phyloP scores from a whole-genome alignment of 2,797 vertebrate genomes.

The Erpetoichthys calabaricus region DNA sequence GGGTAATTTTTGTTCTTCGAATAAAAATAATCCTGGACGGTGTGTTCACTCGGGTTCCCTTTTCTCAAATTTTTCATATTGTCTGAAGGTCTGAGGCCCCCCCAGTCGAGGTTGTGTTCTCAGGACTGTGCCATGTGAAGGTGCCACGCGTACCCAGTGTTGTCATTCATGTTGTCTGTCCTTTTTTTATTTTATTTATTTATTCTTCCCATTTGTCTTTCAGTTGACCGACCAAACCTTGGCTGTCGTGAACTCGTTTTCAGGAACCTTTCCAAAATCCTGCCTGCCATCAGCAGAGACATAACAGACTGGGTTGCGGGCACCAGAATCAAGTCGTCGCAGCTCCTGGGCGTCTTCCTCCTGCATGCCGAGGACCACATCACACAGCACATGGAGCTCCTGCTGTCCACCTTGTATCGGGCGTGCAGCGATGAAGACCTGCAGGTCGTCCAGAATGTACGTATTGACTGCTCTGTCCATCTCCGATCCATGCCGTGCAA shows the following conservation, averaged over 20 bases:
- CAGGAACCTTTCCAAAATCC: constrained; percentile 71
- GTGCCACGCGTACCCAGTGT: too few relatives aligned
- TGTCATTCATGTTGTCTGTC: too few relatives aligned
- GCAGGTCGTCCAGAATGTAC: constrained; percentile 63
- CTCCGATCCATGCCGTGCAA: neutral
- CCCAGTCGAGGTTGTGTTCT: too few relatives aligned
- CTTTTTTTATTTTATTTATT: neutral
- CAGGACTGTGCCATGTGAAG: too few relatives aligned
- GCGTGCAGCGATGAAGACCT: constrained; percentile 59
- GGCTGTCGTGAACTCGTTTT: constrained; percentile 85
- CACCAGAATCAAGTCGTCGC: constrained; percentile 69
- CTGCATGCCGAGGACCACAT: constrained; percentile 78
- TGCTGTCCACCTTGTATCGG: constrained; percentile 62
- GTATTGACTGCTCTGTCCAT: constrained; percentile 21
- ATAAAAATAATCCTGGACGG: too few relatives aligned
- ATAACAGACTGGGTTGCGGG: constrained; percentile 72
- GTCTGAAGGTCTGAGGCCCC: too few relatives aligned
- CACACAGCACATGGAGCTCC: constrained; percentile 74
- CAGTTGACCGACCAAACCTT: constrained; percentile 68
- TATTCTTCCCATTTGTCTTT: neutral
- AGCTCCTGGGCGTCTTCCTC: constrained; percentile 64
- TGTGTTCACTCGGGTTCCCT: too few relatives aligned
- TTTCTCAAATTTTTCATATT: too few relatives aligned
- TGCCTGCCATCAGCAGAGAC: constrained; percentile 70
- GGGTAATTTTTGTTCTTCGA: too few relatives aligned